A percentile compares a stretch with the other conserved stretches of the same genome.
These are phyloP conservation scores for Gymnorhina tibicen DNA, from an alignment of 2,113 vertebrate species.

Conservation along the genomic window DNA sequence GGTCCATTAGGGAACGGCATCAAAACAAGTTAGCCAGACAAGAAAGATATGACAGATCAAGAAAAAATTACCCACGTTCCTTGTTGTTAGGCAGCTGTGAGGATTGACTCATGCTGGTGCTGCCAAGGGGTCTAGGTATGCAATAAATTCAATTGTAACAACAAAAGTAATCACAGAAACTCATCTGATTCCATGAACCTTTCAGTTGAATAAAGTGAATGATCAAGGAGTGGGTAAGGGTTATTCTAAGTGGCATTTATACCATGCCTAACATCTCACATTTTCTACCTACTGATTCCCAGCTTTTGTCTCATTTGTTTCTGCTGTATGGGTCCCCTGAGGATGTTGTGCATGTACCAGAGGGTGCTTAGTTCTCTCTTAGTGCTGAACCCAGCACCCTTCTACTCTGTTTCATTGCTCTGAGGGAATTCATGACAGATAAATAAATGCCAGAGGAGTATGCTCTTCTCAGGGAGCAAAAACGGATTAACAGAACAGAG, in stretches of 20 bases:
- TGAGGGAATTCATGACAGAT: neutral
- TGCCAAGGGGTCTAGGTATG: neutral
- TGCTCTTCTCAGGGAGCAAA: neutral
- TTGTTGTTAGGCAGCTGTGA: neutral
- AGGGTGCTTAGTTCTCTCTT: neutral
- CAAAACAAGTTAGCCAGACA: neutral
- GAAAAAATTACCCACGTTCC: neutral
- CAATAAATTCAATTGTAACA: neutral
- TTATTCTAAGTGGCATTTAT: neutral
- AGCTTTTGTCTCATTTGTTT: neutral
- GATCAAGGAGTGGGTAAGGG: neutral
- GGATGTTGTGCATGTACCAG: neutral
- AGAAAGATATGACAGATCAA: neutral
- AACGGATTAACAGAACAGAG: neutral
- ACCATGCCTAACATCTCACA: neutral
- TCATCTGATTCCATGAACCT: neutral
- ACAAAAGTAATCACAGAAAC: neutral
- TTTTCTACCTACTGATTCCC: neutral
- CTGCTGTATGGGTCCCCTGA: neutral
- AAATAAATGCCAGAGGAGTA: neutral
- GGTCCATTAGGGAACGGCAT: neutral
- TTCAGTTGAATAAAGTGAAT: neutral
- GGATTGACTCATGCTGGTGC: neutral
- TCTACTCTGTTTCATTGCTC: neutral
- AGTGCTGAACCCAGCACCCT: neutral